phyloP scores from a whole-genome alignment of 2,113 vertebrate species.

The Acanthochromis polyacanthus region DNA sequence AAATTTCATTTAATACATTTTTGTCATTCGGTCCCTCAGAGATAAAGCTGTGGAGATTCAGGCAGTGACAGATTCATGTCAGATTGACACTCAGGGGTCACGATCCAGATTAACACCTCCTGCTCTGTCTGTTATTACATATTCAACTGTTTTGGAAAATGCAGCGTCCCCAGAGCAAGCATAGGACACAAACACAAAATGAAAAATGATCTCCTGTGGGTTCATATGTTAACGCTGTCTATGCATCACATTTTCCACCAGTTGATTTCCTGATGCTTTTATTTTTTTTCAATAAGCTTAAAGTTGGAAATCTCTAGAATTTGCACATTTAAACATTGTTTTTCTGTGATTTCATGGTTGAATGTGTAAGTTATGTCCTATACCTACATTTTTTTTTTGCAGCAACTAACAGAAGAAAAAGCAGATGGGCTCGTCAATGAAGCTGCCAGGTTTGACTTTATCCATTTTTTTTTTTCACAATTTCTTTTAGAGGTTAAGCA shows the following conservation, averaged over 20 bases:
- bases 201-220: slow-evolving; percentile 46
- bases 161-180: neutral
- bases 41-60: slow-evolving; percentile 14
- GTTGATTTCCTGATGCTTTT: too few species aligned
- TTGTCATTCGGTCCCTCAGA: slow-evolving; percentile 32
- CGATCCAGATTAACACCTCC: slow-evolving; percentile 52
- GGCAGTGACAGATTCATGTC: slow-evolving; percentile 50
- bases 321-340: too few species aligned
- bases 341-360: neutral
- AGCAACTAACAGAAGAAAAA: slow-evolving; percentile 95
- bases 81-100: slow-evolving; percentile 53
- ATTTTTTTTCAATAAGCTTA: too few species aligned
- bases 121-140: slow-evolving; percentile 51
- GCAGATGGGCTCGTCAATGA: slow-evolving; percentile 92
- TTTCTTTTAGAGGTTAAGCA: slow-evolving; percentile 1
- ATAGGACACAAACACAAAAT: slow-evolving; percentile 33
- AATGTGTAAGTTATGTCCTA: neutral
- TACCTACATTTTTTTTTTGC: slow-evolving; percentile 62
- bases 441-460: slow-evolving; percentile 86
- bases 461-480: neutral
- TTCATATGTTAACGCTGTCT: slow-evolving; percentile 31
- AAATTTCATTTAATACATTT: slow-evolving; percentile 44
- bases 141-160: slow-evolving; percentile 55
- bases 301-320: too few species aligned
- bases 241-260: too few species aligned